phyloP scores from a whole-genome alignment of 2,113 vertebrate genomes.

The Leptobrachium leishanense region DNA sequence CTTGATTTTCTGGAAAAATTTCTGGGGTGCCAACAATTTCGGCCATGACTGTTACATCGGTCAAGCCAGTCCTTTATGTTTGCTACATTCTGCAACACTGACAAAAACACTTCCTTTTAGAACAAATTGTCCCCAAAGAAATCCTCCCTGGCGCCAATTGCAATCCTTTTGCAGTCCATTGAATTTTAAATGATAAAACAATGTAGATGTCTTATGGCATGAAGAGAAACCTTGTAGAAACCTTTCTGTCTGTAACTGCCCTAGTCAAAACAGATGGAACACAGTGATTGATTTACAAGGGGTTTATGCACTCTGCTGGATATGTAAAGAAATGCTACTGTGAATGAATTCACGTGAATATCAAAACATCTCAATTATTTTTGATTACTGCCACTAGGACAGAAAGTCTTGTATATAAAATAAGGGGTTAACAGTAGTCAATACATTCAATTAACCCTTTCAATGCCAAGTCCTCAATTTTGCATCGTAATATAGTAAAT shows the following conservation, averaged over 20 bases:
- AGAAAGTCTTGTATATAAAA: no score
- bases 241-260: not conserved
- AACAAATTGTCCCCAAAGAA: not conserved
- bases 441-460: no score
- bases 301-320: not conserved
- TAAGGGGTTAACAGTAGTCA: no score
- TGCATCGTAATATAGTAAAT: no score
- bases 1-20: no score
- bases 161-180: slow-evolving; percentile 26
- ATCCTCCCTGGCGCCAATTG: slow-evolving; percentile 7
- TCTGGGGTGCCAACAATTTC: no score
- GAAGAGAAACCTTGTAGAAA: not conserved
- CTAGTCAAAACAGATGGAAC: not conserved
- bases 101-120: not conserved
- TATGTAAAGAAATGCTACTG: not conserved
- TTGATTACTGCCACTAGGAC: not conserved
- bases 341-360: not conserved
- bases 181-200: slow-evolving; percentile 29
- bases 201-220: slow-evolving; percentile 1
- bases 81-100: not conserved
- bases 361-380: not conserved
- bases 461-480: no score
- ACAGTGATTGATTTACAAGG: not conserved
- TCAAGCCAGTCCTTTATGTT: not conserved
- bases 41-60: no score